phyloP scores from a whole-genome alignment of 1,140 invertebrate species.

The Drosophila chauvacae region DNA sequence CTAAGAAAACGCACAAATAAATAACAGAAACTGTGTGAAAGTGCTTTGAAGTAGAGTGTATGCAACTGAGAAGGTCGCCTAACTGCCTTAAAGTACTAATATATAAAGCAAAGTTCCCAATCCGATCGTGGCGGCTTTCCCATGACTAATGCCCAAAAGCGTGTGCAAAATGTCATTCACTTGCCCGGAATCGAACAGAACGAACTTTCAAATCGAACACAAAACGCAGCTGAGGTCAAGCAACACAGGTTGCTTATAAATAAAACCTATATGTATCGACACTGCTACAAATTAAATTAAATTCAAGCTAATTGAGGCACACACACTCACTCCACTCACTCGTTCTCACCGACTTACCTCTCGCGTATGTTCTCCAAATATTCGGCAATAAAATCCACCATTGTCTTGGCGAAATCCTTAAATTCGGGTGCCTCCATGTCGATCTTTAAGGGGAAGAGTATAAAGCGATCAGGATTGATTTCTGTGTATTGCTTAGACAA shows the following conservation, averaged over 20 bases:
- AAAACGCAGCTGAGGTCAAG: slow-evolving; percentile 50
- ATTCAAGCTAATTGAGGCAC: slow-evolving; percentile 47
- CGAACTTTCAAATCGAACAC: slow-evolving; percentile 67
- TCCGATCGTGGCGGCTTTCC: slow-evolving; percentile 43
- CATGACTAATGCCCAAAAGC: slow-evolving; percentile 41
- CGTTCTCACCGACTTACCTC: slow-evolving; percentile 88
- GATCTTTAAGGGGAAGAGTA: slow-evolving; percentile 60
- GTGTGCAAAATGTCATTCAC: slow-evolving; percentile 61
- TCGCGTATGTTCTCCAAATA: slow-evolving; percentile 94
- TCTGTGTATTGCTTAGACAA: neutral
- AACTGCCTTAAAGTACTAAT: neutral
- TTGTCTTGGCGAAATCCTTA: slow-evolving; percentile 91
- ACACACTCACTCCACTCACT: neutral
- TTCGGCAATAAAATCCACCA: slow-evolving; percentile 92
- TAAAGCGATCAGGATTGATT: neutral
- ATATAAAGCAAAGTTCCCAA: slow-evolving; percentile 20
- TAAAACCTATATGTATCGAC: slow-evolving; percentile 40
- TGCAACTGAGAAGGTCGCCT: slow-evolving; percentile 47
- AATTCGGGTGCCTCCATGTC: slow-evolving; percentile 92
- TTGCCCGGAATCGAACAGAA: slow-evolving; percentile 57
- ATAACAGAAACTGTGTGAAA: slow-evolving; percentile 34
- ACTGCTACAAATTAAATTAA: slow-evolving; percentile 33
- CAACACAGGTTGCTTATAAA: slow-evolving; percentile 36
- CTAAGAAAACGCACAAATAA: slow-evolving; percentile 2
- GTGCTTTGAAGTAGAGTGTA: slow-evolving; percentile 25